Evolutionary conservation across 2,113 vertebrate species (phyloP).

Genomic region (Hiodon tergisus): DNA sequence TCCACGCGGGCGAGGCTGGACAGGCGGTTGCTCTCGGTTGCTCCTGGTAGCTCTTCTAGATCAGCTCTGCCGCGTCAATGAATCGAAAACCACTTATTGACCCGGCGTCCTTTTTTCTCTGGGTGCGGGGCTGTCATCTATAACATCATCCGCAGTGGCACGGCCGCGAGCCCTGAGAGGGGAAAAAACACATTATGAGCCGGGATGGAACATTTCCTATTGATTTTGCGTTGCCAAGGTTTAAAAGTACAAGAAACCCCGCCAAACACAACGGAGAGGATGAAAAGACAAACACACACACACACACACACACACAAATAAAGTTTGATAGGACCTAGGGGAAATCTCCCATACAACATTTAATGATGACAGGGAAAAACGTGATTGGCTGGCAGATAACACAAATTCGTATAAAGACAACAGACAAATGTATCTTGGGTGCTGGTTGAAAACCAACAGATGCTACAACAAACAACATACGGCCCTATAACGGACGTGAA

Average conservation of each 20-base stretch:
- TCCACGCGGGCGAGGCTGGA: conserved; percentile 36
- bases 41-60: conserved; percentile 10
- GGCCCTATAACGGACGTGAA: background rate
- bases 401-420: conserved; percentile 16
- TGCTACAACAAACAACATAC: conserved; percentile 12
- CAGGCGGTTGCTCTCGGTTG: conserved; percentile 12
- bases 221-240: conserved; percentile 40
- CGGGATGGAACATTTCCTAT: conserved; percentile 35
- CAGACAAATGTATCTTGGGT: background rate
- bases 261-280: conserved; percentile 28
- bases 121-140: conserved; percentile 41
- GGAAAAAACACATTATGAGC: conserved; percentile 44
- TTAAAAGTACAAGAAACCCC: conserved; percentile 43
- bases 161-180: conserved; percentile 49
- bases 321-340: conserved; percentile 42
- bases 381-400: conserved; percentile 26
- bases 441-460: too few species aligned
- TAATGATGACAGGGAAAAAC: conserved; percentile 31
- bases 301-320: conserved; percentile 41
- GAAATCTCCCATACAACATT: conserved; percentile 48
- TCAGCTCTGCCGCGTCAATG: conserved; percentile 13
- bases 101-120: conserved; percentile 33
- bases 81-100: conserved; percentile 27
- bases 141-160: conserved; percentile 50
- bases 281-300: conserved; percentile 35